Conservation (phyloP, 1,140 invertebrate genomes). For the Drosophila novamexicana region DNA sequence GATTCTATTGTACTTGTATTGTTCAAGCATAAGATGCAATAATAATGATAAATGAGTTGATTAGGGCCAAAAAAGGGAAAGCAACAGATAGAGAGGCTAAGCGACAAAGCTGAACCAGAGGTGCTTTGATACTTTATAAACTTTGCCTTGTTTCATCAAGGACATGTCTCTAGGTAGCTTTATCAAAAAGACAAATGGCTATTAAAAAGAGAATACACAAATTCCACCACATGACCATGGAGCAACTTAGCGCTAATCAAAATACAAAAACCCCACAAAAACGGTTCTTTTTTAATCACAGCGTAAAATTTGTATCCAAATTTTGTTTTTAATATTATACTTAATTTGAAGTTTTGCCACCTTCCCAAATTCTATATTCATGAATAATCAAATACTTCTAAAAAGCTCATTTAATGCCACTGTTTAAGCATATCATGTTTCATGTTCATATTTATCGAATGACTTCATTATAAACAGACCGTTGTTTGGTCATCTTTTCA, state of each 20-base stretch:
- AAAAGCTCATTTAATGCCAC: conserved; percentile 28
- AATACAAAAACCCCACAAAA: not conserved
- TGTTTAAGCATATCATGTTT: conserved; percentile 37
- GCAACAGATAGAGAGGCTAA: not conserved
- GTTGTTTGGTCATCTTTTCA: conserved; percentile 31
- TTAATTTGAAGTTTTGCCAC: conserved; percentile 15
- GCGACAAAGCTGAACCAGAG: too few relatives aligned
- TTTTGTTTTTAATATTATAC: not conserved
- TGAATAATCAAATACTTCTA: conserved; percentile 13
- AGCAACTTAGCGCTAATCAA: too few relatives aligned
- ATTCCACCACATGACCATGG: too few relatives aligned
- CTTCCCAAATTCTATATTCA: conserved; percentile 18
- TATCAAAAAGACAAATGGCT: too few relatives aligned
- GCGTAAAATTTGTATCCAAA: not conserved
- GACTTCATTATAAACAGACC: conserved; percentile 37
- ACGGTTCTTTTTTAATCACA: not conserved
- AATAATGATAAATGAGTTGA: too few relatives aligned
- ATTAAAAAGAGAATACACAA: too few relatives aligned
- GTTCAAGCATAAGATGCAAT: too few relatives aligned
- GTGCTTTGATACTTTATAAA: too few relatives aligned
- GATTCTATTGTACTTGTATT: not conserved
- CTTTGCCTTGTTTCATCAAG: too few relatives aligned
- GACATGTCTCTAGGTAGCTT: too few relatives aligned
- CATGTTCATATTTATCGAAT: conserved; percentile 32
- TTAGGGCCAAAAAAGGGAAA: not conserved